Evolutionary conservation across 2,888 invertebrate species (phyloP).

Genomic region (Esperia sulphurella): DNA sequence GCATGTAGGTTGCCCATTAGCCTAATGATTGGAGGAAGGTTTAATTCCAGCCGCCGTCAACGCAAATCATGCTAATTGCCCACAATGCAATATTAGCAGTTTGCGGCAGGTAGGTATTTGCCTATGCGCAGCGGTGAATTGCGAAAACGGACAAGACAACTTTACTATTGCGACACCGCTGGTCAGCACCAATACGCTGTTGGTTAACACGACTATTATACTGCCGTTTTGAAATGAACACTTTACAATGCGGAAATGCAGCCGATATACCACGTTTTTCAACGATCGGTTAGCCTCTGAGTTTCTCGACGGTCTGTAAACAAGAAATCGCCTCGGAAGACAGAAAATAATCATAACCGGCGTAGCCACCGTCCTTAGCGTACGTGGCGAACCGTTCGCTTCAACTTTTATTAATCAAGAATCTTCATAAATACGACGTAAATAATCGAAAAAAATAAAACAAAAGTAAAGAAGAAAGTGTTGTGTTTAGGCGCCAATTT

Average conservation of each 20-base stretch:
- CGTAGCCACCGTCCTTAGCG: conserved; percentile 59
- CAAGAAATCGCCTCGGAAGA: conserved; percentile 45
- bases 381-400: conserved; percentile 56
- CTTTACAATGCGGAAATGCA: conserved; percentile 51
- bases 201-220: conserved; percentile 43
- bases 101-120: conserved; percentile 20
- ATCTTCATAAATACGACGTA: conserved; percentile 5
- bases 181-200: conserved; percentile 23
- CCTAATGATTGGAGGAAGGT: background rate
- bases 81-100: conserved; percentile 10
- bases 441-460: conserved; percentile 14
- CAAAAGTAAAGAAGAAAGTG: conserved; percentile 29
- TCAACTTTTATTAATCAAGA: conserved; percentile 12
- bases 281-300: conserved; percentile 45
- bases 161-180: conserved; percentile 32
- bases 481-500: conserved; percentile 39
- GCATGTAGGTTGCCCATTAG: too few relatives aligned
- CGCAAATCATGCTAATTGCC: conserved; percentile 5
- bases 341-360: conserved; percentile 51
- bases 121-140: conserved; percentile 27
- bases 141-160: conserved; percentile 47
- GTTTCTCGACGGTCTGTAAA: conserved; percentile 47
- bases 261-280: conserved; percentile 43
- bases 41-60: background rate
- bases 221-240: conserved; percentile 50